Evolutionary conservation across 2,113 vertebrate genomes (phyloP).

Genomic region (Candoia aspera): DNA sequence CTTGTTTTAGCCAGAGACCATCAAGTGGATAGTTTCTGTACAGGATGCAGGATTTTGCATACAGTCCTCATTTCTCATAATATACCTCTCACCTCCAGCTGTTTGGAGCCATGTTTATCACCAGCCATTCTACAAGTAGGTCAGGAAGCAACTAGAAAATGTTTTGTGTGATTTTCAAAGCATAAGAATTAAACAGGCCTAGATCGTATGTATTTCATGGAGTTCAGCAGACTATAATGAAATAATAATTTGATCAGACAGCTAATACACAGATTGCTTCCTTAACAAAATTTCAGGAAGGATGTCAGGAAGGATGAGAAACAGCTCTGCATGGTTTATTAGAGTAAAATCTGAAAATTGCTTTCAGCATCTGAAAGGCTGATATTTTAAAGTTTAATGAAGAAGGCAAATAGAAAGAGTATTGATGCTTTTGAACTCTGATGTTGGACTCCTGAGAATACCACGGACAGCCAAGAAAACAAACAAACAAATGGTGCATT

Average conservation of each 20-base stretch:
- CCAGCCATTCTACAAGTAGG: not conserved
- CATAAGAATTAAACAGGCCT: not conserved
- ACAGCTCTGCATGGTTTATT: slow-evolving; percentile 10
- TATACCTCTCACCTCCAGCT: not conserved
- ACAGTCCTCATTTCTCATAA: not conserved
- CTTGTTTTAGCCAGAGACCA: not conserved
- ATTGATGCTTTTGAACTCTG: not conserved
- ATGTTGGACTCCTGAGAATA: not conserved
- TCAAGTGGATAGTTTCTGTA: not conserved
- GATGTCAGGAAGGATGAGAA: not conserved
- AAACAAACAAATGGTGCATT: not conserved
- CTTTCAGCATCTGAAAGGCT: slow-evolving; percentile 31
- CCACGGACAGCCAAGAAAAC: not conserved
- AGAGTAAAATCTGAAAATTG: slow-evolving; percentile 38
- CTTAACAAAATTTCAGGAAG: not conserved
- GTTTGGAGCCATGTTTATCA: not conserved
- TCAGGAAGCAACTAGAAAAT: not conserved
- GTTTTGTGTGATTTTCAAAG: not conserved
- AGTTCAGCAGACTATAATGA: not conserved
- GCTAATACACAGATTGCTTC: not conserved
- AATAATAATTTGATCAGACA: not conserved
- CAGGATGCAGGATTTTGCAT: not conserved
- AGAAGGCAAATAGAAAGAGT: not conserved
- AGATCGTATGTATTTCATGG: not conserved
- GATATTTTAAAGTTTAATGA: not conserved